These are phyloP conservation scores for Antheraea pernyi DNA, from an alignment of 1,140 invertebrate genomes.

Conservation along the genomic window DNA sequence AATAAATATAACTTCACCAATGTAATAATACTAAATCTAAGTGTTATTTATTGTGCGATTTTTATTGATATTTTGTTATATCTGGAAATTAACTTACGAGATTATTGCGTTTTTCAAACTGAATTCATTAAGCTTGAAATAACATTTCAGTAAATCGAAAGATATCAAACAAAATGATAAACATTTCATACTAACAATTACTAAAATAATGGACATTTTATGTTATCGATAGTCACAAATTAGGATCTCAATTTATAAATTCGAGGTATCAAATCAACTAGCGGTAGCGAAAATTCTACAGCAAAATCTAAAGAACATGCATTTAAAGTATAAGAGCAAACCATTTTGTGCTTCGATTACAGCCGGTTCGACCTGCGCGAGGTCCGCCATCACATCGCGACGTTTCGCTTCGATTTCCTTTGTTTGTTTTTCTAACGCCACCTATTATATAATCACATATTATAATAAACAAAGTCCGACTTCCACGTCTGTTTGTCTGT, in stretches of 20 bases:
- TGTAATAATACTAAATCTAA: neutral
- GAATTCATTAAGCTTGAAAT: too few species aligned
- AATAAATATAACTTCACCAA: neutral
- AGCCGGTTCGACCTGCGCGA: conserved; percentile 98
- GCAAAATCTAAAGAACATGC: conserved; percentile 16
- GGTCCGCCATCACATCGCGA: conserved; percentile 95
- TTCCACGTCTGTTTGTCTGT: too few species aligned
- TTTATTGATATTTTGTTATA: too few species aligned
- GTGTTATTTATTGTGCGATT: neutral
- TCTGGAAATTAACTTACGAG: too few species aligned
- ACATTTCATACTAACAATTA: too few species aligned
- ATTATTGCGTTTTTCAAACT: too few species aligned
- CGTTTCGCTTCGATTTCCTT: conserved; percentile 96
- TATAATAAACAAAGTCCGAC: too few species aligned
- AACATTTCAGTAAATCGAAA: too few species aligned
- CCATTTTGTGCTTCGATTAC: conserved; percentile 98
- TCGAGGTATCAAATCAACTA: neutral
- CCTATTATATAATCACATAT: too few species aligned
- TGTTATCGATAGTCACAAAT: neutral
- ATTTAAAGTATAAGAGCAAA: conserved; percentile 75
- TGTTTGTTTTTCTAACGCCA: conserved; percentile 90
- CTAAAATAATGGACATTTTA: neutral
- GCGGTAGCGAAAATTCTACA: neutral
- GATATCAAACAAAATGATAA: too few species aligned
- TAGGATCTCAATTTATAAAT: conserved; percentile 3